phyloP scores from a whole-genome alignment of 2,797 vertebrate species.

The Arctocebus calabarensis region DNA sequence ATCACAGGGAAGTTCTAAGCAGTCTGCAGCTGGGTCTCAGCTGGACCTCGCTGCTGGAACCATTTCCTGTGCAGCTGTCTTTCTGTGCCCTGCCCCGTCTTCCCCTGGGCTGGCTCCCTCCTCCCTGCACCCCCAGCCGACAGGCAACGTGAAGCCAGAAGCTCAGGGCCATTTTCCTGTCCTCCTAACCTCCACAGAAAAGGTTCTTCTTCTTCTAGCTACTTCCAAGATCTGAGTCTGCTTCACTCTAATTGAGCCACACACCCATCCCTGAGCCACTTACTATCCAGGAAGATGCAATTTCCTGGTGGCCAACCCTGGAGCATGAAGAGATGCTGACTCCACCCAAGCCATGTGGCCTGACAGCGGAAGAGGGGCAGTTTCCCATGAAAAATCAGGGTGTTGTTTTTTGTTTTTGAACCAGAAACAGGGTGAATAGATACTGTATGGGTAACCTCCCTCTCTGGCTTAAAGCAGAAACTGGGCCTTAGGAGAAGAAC shows the following conservation, averaged over 20 bases:
- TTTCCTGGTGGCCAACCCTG: not conserved
- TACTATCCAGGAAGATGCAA: not conserved
- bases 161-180: not conserved
- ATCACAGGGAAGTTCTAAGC: conserved; percentile 34
- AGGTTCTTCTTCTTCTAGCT: not conserved
- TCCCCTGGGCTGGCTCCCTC: not conserved
- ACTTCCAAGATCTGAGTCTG: not conserved
- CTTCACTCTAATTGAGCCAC: not conserved
- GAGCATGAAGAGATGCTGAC: not conserved
- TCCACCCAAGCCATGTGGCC: not conserved
- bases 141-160: not conserved
- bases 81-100: conserved; percentile 5
- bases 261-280: not conserved
- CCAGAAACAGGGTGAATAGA: not conserved
- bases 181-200: not conserved
- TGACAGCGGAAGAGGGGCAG: not conserved
- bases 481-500: not conserved
- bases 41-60: conserved; percentile 33
- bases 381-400: not conserved
- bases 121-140: not conserved
- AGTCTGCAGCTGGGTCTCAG: not conserved
- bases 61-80: not conserved
- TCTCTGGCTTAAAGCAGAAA: not conserved
- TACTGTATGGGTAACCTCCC: not conserved
- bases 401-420: not conserved